These are phyloP conservation scores for Conger conger DNA, from an alignment of 2,113 vertebrate genomes.

Conservation along the genomic window DNA sequence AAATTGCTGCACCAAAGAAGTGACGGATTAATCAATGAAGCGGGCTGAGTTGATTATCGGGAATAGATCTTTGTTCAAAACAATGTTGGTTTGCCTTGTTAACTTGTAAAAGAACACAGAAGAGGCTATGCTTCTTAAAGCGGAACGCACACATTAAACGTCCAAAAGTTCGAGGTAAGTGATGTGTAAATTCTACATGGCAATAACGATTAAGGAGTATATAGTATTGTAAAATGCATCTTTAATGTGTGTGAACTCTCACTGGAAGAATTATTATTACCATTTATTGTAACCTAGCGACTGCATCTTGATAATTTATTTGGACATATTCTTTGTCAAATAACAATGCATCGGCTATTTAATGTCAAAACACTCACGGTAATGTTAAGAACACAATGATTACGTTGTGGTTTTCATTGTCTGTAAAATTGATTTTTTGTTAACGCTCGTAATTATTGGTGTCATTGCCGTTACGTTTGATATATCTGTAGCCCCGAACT, in stretches of 20 bases:
- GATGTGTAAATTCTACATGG: background rate
- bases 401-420: background rate
- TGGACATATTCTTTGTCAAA: background rate
- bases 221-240: background rate
- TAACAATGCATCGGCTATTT: background rate
- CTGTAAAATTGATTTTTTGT: background rate
- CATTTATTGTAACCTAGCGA: background rate
- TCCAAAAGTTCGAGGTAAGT: constrained; percentile 26
- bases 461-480: background rate
- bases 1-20: background rate
- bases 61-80: background rate
- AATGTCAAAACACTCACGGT: background rate
- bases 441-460: background rate
- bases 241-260: background rate
- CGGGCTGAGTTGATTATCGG: background rate
- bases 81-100: constrained; percentile 17
- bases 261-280: background rate
- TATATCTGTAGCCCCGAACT: background rate
- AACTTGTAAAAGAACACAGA: constrained; percentile 9
- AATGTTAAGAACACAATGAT: background rate
- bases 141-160: constrained; percentile 7
- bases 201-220: background rate
- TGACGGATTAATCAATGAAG: constrained; percentile 11
- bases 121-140: constrained; percentile 23
- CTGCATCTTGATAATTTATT: background rate